Conservation (phyloP, 1,140 invertebrate species). For the Bombus picipes region DNA sequence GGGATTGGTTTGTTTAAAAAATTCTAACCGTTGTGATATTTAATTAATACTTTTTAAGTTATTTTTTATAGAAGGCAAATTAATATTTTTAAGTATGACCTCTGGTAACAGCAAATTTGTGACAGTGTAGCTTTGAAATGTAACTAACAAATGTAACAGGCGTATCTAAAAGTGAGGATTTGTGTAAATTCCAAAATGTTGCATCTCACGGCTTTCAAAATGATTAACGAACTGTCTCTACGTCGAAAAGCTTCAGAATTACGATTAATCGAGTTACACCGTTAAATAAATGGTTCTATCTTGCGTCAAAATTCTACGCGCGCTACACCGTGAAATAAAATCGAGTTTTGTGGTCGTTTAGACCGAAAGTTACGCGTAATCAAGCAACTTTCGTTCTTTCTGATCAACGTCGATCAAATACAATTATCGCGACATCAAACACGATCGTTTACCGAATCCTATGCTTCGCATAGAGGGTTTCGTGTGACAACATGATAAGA, state of each 20-base stretch:
- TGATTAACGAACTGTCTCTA: neutral
- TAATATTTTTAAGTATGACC: no score
- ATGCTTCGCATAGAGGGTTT: constrained; percentile 25
- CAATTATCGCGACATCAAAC: constrained; percentile 59
- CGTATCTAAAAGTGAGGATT: neutral
- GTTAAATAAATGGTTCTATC: constrained; percentile 12
- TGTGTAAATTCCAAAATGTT: neutral
- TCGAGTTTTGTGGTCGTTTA: constrained; percentile 25
- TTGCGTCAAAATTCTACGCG: neutral
- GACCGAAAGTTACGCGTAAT: constrained; percentile 38
- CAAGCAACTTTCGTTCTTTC: constrained; percentile 12
- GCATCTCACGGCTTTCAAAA: no score
- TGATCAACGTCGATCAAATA: constrained; percentile 50
- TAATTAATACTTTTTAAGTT: no score
- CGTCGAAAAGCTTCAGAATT: neutral
- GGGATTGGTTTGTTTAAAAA: no score
- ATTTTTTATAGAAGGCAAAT: no score
- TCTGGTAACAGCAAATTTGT: no score
- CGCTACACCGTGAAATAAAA: neutral
- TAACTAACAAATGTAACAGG: no score
- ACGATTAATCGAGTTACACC: neutral
- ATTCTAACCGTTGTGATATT: no score
- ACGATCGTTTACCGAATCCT: constrained; percentile 32
- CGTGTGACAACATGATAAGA: constrained; percentile 37
- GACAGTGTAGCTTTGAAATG: no score